A percentile compares a stretch with the other conserved stretches of the same genome.
Evolutionary conservation across 2,113 vertebrate genomes (phyloP).

Genomic region (Mastomys coucha): DNA sequence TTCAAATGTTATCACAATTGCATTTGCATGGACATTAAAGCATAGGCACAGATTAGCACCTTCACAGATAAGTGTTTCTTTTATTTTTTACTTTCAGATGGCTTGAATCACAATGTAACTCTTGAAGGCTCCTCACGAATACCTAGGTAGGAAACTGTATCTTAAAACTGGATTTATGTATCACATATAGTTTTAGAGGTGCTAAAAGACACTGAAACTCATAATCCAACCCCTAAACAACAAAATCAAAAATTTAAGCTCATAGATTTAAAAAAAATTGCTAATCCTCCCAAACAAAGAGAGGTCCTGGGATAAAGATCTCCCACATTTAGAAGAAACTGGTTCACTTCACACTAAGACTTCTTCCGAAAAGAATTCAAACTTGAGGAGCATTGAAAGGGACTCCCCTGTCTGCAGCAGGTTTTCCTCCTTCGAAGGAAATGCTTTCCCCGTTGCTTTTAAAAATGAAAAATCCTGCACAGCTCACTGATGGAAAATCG

Average conservation of each 20-base stretch:
- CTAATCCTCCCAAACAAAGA: conserved; percentile 70
- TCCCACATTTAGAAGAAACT: conserved; percentile 6
- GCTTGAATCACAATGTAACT: not conserved
- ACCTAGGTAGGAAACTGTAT: not conserved
- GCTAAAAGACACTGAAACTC: conserved; percentile 21
- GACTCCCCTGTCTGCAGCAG: not conserved
- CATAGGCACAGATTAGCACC: not conserved
- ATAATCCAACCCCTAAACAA: conserved; percentile 34
- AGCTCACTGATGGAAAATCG: not conserved
- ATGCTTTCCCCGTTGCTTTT: not conserved
- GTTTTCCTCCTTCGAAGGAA: not conserved
- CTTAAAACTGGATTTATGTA: conserved; percentile 42
- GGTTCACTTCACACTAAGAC: conserved; percentile 14
- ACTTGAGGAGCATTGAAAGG: conserved; percentile 37
- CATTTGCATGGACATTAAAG: conserved; percentile 13
- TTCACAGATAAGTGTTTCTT: not conserved
- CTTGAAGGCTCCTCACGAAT: conserved; percentile 45
- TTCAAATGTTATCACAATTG: not conserved
- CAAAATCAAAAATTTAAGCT: conserved; percentile 14
- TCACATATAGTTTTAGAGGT: conserved; percentile 13
- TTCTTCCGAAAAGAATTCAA: conserved; percentile 51
- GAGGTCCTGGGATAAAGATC: conserved; percentile 49
- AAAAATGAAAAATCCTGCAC: conserved; percentile 13
- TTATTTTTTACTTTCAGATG: not conserved
- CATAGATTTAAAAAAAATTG: not conserved